Evolutionary conservation across 2,888 invertebrate species (phyloP).

Genomic region (Crematogaster levior): DNA sequence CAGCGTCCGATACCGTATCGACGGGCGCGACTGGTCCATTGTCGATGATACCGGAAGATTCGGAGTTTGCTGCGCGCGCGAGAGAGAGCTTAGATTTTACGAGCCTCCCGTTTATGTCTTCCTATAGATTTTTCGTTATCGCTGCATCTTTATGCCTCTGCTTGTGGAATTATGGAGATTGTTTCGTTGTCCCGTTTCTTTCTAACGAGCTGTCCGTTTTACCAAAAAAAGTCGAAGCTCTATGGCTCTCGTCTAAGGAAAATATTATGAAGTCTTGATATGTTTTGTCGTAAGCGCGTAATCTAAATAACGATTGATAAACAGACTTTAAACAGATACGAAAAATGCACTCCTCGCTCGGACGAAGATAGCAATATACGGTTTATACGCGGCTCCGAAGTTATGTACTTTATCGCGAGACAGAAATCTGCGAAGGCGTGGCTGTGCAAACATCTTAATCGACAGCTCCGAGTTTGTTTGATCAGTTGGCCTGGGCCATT

Average conservation of each 20-base stretch:
- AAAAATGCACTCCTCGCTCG: neutral
- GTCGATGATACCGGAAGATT: conserved; percentile 56
- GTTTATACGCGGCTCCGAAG: conserved; percentile 19
- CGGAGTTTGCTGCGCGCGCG: conserved; percentile 7
- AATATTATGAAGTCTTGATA: neutral
- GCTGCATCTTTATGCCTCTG: conserved; percentile 37
- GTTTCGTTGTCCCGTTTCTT: conserved; percentile 25
- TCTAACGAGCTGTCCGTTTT: neutral
- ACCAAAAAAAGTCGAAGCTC: conserved; percentile 29
- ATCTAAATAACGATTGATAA: neutral
- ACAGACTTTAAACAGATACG: conserved; percentile 8
- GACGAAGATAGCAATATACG: conserved; percentile 9
- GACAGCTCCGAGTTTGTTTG: conserved; percentile 67
- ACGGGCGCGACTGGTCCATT: conserved; percentile 47
- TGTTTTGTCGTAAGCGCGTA: neutral
- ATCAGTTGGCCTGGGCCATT: conserved; percentile 64
- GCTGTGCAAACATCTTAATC: conserved; percentile 67
- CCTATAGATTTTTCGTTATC: conserved; percentile 42
- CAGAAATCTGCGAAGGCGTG: conserved; percentile 51
- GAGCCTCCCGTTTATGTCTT: conserved; percentile 62
- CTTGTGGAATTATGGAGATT: conserved; percentile 21
- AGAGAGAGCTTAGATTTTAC: conserved; percentile 57
- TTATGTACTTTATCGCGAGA: conserved; percentile 39
- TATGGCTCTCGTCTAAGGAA: neutral
- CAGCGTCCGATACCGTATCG: conserved; percentile 31